phyloP scores from a whole-genome alignment of 2,888 invertebrate species.

The Netelia inedita region DNA sequence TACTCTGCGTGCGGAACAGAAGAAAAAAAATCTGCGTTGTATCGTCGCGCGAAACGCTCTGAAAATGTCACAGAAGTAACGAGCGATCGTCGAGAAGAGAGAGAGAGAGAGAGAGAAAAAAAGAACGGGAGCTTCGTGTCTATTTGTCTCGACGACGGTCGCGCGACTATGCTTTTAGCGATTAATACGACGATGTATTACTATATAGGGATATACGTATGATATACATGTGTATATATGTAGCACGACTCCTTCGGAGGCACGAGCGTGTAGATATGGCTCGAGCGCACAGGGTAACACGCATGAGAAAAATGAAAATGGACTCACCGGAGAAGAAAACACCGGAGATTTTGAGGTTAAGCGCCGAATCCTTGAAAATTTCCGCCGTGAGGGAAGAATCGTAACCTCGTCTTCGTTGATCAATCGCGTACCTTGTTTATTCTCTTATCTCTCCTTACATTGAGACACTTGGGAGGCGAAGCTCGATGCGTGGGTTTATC shows the following conservation, averaged over 20 bases:
- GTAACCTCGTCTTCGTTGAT: background rate
- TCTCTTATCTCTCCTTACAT: constrained; percentile 26
- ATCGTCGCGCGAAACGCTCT: background rate
- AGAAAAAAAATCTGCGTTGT: constrained; percentile 4
- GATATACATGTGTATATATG: background rate
- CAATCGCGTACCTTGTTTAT: constrained; percentile 17
- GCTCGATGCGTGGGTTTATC: background rate
- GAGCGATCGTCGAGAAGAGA: background rate
- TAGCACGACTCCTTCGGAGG: too few relatives aligned
- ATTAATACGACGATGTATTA: background rate
- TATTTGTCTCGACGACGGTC: constrained; percentile 44
- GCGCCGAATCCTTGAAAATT: constrained; percentile 26
- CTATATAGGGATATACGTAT: background rate
- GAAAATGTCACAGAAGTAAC: constrained; percentile 33
- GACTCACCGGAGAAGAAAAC: constrained; percentile 47
- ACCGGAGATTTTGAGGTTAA: constrained; percentile 25
- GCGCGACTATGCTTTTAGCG: constrained; percentile 1
- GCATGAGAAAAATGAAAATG: constrained; percentile 6
- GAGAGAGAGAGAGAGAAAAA: constrained; percentile 6
- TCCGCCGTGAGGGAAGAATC: background rate
- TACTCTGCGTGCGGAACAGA: background rate
- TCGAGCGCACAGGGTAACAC: background rate
- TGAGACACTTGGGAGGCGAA: background rate
- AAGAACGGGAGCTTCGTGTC: constrained; percentile 31
- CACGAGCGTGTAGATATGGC: too few relatives aligned